A percentile compares a stretch with the other conserved stretches of the same genome.
phyloP scores from a whole-genome alignment of 2,797 vertebrate species.

The Acipenser oxyrinchus region DNA sequence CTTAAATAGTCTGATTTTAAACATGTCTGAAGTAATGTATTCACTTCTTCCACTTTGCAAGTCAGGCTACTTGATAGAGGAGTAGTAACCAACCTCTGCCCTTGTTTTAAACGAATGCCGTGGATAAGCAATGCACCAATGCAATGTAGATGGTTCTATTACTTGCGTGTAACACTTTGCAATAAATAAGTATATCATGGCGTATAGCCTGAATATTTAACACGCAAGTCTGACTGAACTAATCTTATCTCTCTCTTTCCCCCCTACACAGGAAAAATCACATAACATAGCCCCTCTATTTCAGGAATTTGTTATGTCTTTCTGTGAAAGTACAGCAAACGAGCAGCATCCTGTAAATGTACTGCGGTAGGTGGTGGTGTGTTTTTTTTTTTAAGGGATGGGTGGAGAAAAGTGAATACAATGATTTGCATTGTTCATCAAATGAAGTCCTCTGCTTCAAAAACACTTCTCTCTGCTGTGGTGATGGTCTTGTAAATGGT shows the following conservation, averaged over 20 bases:
- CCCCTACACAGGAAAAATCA: slow-evolving; percentile 56
- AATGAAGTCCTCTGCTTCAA: neutral
- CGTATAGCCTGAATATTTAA: neutral
- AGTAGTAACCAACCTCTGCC: too few species aligned
- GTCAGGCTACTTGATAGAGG: too few species aligned
- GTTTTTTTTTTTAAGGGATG: slow-evolving; percentile 11
- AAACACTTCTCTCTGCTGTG: neutral
- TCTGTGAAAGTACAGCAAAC: slow-evolving; percentile 68
- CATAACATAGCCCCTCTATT: slow-evolving; percentile 67
- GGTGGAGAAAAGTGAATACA: neutral
- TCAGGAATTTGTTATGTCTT: slow-evolving; percentile 71
- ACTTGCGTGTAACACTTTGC: neutral
- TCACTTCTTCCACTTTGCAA: too few species aligned
- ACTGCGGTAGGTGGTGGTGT: slow-evolving; percentile 59
- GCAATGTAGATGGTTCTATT: neutral
- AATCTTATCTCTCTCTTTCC: slow-evolving; percentile 17
- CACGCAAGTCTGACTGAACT: neutral
- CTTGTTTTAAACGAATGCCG: too few species aligned
- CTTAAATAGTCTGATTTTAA: too few species aligned
- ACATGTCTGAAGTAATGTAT: too few species aligned
- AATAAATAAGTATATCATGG: slow-evolving; percentile 2
- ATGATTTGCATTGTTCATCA: neutral
- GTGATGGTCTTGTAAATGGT: neutral
- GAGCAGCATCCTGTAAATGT: slow-evolving; percentile 63
- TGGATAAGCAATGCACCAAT: too few species aligned